Percentiles rank a stretch among this genome's conserved stretches.
phyloP scores from a whole-genome alignment of 2,888 invertebrate genomes.

The Mechanitis messenoides region DNA sequence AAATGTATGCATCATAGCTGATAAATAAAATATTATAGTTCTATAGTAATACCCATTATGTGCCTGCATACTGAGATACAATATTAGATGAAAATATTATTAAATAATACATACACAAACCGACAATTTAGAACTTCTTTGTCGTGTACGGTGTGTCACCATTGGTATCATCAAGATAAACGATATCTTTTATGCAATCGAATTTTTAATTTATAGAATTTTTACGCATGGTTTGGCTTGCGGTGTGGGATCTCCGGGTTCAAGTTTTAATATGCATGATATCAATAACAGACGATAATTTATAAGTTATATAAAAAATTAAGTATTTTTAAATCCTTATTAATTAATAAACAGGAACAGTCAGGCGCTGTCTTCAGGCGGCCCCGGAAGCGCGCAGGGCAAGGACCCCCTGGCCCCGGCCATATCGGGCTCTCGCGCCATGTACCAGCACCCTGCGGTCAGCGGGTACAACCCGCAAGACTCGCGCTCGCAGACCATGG shows the following conservation, averaged over 20 bases:
- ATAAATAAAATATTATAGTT: slow-evolving; percentile 5
- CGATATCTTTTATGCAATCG: neutral
- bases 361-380: slow-evolving; percentile 57
- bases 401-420: slow-evolving; percentile 69
- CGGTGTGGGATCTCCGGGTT: slow-evolving; percentile 18
- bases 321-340: neutral
- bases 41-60: neutral
- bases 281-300: neutral
- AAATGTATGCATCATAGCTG: slow-evolving; percentile 6
- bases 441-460: slow-evolving; percentile 68
- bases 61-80: slow-evolving; percentile 2
- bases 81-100: neutral
- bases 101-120: neutral
- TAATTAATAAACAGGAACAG: slow-evolving; percentile 55
- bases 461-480: slow-evolving; percentile 68
- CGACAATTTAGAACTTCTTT: neutral
- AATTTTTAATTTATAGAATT: neutral
- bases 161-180: no score
- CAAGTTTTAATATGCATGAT: slow-evolving; percentile 2
- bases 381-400: slow-evolving; percentile 61
- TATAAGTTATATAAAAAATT: neutral
- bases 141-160: neutral
- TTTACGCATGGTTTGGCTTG: slow-evolving; percentile 23
- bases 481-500: slow-evolving; percentile 56
- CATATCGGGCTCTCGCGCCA: slow-evolving; percentile 52